Base-by-base conservation (phyloP, 2,888 invertebrate genomes). In the Marasmarcha lunaedactyla region DNA sequence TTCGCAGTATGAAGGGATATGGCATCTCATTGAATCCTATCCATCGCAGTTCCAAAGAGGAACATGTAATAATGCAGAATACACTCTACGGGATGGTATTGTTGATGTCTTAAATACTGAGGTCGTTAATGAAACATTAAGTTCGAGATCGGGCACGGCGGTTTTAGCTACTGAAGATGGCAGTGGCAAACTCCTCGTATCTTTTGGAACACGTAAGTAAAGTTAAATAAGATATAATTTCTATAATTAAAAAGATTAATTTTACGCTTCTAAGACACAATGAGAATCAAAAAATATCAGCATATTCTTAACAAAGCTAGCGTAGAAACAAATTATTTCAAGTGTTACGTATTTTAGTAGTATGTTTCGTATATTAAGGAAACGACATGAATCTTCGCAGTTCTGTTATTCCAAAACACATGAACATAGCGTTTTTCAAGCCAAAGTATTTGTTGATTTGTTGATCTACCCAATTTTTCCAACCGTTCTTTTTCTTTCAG, bases 151-250 rank as follows among this genome's bases (percentile, higher is more conserved):
- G 1, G 77, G 73, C 2, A 41, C 46, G 1, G 78, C 70, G 5
- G 50, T 48, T 2, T 36, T 58, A 0, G 52, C 47, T 0, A 50
- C 84, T 27, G 84, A 85, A 0, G 88, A 89, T 55, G 79, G 78
- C 1, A 78, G 72, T 42, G 90, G 86, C 33, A 83, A 87, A 15
- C 84, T 90, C 0, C 74, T 84, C 1, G 89, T 89, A 64, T 86
- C 85, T 10, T 90, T 90, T 56, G 73, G 73, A 11, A 78, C 9
- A 3, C 9, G 30, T 30, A 10, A 30, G 30, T 30, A n/a, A 6
- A 25, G 9, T 6, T 25, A 25, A 5, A 25, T 5, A 25, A 25
- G n/a, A n/a, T n/a, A n/a, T n/a, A n/a, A n/a, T n/a, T n/a, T n/a
- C n/a, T n/a, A n/a, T n/a, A n/a, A n/a, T n/a, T n/a, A n/a, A n/a